Evolutionary conservation across 2,888 invertebrate species (phyloP), one percentile per base, ranked within the genome.

Genomic region (Pycnomerus fuliginosus): DNA sequence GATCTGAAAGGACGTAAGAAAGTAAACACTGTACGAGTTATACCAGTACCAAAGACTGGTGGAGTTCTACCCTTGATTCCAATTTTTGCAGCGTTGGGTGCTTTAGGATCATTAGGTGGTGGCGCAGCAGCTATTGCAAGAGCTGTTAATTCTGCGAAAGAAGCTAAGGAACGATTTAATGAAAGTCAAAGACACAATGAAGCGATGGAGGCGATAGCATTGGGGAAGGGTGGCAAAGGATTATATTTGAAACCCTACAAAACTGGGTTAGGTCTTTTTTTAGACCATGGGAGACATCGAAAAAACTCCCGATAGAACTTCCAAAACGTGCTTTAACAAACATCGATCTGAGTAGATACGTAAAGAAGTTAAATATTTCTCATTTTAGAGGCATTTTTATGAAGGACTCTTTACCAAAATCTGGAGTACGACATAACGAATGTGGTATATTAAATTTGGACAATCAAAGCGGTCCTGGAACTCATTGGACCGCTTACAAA

Each of bases 151-250:
- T 55, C 64, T 34, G 58, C 60, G 2, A 65, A 63, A 49, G 40
- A 44, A 25, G 68, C 67, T 10, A 55, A 58, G 53, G 52, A 62
- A 48, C 49, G 58, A 44, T 43, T 67, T 25, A 32, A 53, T 20
- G 67, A 71, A 51, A 52, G 44, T 30, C 42, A 58, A 39, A 57
- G 67, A 4, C 69, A 69, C 49, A 71, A 70, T 50, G 39, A 56
- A 55, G 48, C 52, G n/a, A 68, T 70, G 64, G 69, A 70, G 57
- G 60, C 65, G n/a, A 52, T 68, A 14, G 64, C 64, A 5, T 39
- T 69, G 10, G 49, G 49, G 10, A 64, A 61, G 10, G 3, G 12
- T 8, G 30, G 30, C 12, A 38, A 31, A 47, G 66, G 67, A 3
- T 24, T 67, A 14, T 59, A 52, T 50, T 43, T 67, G 5, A 61